Percentiles rank a stretch among this genome's conserved stretches.
phyloP scores from a whole-genome alignment of 2,113 vertebrate genomes.

The Cygnus buccinator region DNA sequence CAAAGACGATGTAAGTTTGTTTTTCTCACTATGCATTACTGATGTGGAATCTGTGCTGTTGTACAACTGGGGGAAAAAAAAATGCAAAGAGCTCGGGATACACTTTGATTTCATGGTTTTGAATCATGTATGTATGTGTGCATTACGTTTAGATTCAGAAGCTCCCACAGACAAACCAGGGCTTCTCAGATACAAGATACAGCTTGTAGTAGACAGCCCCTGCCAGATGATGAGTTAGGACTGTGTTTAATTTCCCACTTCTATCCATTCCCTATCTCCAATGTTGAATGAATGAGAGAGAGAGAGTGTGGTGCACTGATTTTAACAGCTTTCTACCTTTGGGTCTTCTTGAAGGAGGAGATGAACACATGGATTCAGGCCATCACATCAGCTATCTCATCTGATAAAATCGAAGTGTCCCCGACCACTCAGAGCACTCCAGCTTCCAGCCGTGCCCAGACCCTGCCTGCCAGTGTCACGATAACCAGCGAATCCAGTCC shows the following conservation, averaged over 20 bases:
- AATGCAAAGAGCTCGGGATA: background rate
- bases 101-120: background rate
- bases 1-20: slow-evolving; percentile 94
- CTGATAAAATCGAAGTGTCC: slow-evolving; percentile 83
- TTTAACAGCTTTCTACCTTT: slow-evolving; percentile 40
- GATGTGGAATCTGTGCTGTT: background rate
- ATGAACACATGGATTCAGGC: slow-evolving; percentile 98
- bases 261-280: fast-evolving
- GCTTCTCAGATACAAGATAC: background rate
- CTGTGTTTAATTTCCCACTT: fast-evolving
- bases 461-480: slow-evolving; percentile 88
- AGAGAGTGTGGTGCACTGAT: fast-evolving
- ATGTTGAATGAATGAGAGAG: background rate
- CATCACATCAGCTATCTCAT: slow-evolving; percentile 86
- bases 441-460: slow-evolving; percentile 91
- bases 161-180: background rate
- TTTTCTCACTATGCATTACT: background rate
- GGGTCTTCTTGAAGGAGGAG: slow-evolving; percentile 87
- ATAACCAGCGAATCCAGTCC: slow-evolving; percentile 91
- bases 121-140: background rate
- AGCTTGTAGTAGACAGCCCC: background rate
- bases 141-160: background rate
- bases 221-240: background rate
- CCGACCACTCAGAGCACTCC: slow-evolving; percentile 92
- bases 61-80: background rate